phyloP scores from a whole-genome alignment of 2,888 invertebrate species.

The Gnatocerus cornutus region DNA sequence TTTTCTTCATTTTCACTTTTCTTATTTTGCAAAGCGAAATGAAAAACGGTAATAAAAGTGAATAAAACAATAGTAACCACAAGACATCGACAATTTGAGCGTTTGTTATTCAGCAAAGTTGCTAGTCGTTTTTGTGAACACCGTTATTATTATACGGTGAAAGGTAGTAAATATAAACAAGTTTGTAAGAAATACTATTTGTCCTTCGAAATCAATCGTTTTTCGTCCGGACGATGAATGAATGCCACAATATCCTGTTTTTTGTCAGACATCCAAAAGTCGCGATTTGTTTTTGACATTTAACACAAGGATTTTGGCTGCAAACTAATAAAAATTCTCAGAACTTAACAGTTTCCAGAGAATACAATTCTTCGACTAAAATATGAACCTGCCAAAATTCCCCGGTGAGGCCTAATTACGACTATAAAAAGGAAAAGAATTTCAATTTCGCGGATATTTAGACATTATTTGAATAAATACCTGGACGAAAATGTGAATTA shows the following conservation, averaged over 20 bases:
- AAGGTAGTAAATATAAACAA: conserved; percentile 57
- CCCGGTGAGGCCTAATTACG: conserved; percentile 6
- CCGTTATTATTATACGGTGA: conserved; percentile 60
- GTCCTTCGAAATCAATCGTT: conserved; percentile 38
- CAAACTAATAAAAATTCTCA: background rate
- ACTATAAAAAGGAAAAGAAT: conserved; percentile 26
- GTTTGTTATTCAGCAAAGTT: conserved; percentile 59
- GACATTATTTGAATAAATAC: conserved; percentile 35
- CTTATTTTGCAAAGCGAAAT: conserved; percentile 7
- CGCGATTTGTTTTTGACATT: background rate
- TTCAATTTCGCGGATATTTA: conserved; percentile 33
- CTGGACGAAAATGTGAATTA: conserved; percentile 32
- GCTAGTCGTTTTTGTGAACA: conserved; percentile 59
- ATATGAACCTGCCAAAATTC: conserved; percentile 3
- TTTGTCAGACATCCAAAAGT: background rate
- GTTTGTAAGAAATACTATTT: conserved; percentile 41
- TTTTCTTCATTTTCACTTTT: conserved; percentile 2
- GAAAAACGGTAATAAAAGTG: conserved; percentile 29
- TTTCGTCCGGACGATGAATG: background rate
- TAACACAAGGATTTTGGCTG: background rate
- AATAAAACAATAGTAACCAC: conserved; percentile 47
- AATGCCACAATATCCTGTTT: background rate
- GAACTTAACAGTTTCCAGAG: conserved; percentile 2
- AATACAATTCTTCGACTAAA: conserved; percentile 6
- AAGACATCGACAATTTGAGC: conserved; percentile 47